Evolutionary conservation across 2,888 invertebrate species (phyloP).

Genomic region (Hyalella azteca): DNA sequence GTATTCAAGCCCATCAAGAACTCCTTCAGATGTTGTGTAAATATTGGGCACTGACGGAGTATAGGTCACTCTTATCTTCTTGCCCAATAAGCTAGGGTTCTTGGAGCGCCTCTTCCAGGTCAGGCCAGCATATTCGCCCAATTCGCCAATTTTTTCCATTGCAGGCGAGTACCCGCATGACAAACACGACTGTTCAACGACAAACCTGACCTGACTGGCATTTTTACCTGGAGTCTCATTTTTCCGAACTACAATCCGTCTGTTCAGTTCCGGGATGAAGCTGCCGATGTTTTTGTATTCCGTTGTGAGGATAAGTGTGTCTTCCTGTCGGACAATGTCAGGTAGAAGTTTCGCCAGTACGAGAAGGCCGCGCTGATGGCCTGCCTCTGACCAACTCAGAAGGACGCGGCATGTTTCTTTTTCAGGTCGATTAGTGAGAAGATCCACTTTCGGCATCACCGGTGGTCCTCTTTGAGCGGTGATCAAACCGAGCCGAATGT

Average conservation of each 20-base stretch:
- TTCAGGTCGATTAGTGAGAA: conserved; percentile 39
- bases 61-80: conserved; percentile 41
- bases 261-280: conserved; percentile 47
- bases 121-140: conserved; percentile 32
- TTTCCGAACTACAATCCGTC: conserved; percentile 43
- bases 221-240: neutral
- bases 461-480: conserved; percentile 34
- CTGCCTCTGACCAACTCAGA: conserved; percentile 46
- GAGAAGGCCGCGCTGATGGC: conserved; percentile 47
- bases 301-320: conserved; percentile 43
- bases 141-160: conserved; percentile 44
- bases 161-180: neutral
- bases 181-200: conserved; percentile 44
- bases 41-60: conserved; percentile 53
- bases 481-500: conserved; percentile 42
- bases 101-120: neutral
- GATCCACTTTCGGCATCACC: conserved; percentile 42
- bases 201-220: conserved; percentile 6
- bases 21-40: conserved; percentile 31
- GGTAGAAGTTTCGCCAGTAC: conserved; percentile 44
- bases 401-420: conserved; percentile 44
- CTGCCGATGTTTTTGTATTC: conserved; percentile 42
- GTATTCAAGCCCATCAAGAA: conserved; percentile 49
- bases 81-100: conserved; percentile 29
- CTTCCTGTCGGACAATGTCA: conserved; percentile 39